Base-by-base conservation (phyloP, 2,797 vertebrate species). In the Oreonectes daqikongensis region DNA sequence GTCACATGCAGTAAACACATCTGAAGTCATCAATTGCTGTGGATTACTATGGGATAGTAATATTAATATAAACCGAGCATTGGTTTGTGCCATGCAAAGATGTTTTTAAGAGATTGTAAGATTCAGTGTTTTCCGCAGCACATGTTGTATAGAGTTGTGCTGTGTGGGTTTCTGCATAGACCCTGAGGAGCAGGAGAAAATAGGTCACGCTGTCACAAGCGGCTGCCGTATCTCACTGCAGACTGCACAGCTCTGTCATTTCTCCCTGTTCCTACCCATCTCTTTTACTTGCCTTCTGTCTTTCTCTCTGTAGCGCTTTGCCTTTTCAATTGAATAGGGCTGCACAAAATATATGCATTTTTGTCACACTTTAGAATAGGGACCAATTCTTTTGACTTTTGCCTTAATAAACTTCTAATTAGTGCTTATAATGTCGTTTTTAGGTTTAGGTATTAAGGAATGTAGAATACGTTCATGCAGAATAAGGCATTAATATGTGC, bases 131-230 rank as follows among this genome's bases (percentile, higher is more conserved):
- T 72, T 55, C 63, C 72, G 22, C 15, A 26, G 70, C 75, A 72
- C 3, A 9, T 44, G 2, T 10, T 22, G 9, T 12, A 24, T 15
- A 38, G 52, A 66, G 69, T 17, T 38, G 59, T 69, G 26, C 65
- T 66, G 53, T 20, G 60, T 42, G 75, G 30, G 67, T 75, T 65
- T 68, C 69, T 79, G 32, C 59, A 22, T 53, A 61, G 20, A 64
- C 44, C 55, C 52, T 20, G 40, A 64, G 83, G 71, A 78, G 42
- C 82, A 79, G 63, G 68, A 66, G 28, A 87, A 92, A 91, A 84
- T 92, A 91, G 90, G 91, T 92, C 88, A 88, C 9, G 3, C 82
- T 80, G 83, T 86, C 84, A 82, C 75, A 28, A 66, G 59, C 35
- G 35, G 79, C 76, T 83, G 86, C 26, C 28, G 70, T 71, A 80